phyloP scores from a whole-genome alignment of 2,888 invertebrate species.

The Helicoverpa assulta region DNA sequence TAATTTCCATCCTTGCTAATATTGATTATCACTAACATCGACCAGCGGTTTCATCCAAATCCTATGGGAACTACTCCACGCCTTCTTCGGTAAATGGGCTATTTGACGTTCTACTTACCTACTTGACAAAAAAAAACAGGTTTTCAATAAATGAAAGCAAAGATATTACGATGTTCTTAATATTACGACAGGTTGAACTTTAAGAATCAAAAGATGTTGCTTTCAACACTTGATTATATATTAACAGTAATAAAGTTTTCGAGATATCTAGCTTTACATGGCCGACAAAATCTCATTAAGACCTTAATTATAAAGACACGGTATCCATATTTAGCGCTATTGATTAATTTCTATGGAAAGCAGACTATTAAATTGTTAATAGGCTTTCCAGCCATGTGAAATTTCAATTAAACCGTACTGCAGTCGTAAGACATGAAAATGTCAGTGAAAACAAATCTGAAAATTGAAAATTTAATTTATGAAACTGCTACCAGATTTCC shows the following conservation, averaged over 20 bases:
- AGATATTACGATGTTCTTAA: not conserved
- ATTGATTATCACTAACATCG: no score
- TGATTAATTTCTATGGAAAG: not conserved
- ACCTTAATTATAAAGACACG: not conserved
- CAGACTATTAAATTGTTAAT: not conserved
- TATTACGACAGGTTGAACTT: slow-evolving; percentile 28
- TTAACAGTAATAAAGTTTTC: slow-evolving; percentile 11
- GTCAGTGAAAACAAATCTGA: not conserved
- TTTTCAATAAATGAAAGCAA: slow-evolving; percentile 1
- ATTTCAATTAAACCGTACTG: slow-evolving; percentile 13
- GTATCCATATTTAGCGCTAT: slow-evolving; percentile 10
- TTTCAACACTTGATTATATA: slow-evolving; percentile 24
- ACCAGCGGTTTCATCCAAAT: no score
- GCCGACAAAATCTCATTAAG: not conserved
- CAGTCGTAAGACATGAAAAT: not conserved
- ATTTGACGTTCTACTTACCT: no score
- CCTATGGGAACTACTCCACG: no score
- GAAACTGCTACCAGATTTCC: slow-evolving; percentile 33
- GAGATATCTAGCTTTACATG: not conserved
- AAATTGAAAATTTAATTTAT: slow-evolving; percentile 41
- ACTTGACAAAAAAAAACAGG: not conserved
- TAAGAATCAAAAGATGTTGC: slow-evolving; percentile 7
- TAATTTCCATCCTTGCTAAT: no score
- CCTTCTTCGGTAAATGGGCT: no score
- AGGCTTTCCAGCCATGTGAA: slow-evolving; percentile 14